Evolutionary conservation across 2,797 vertebrate species (phyloP), one percentile per base, ranked within the genome.

Genomic region (Sebastes kiyomatsui): DNA sequence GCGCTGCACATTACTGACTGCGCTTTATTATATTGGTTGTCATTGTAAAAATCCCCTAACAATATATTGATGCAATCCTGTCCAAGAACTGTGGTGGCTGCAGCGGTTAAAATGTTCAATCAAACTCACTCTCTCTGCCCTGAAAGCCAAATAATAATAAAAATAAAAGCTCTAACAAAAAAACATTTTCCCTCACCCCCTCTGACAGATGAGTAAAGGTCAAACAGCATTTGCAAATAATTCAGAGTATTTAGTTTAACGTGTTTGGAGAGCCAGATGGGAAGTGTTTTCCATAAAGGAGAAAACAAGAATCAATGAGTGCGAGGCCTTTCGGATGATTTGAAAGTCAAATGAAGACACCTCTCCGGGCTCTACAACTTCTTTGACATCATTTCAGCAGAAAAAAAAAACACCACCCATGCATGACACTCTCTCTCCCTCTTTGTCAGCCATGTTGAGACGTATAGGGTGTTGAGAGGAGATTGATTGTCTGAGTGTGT

Each of bases 401-500:
- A 58, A 84, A 42, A 42, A 38, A 38, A 42, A 79, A 66, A 42
- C 68, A n/a, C 25, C 69, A 5, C 33, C 61, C 46, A 23, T 66
- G 30, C 38, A n/a, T 60, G 75, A 65, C 83, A 64, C 78, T 33
- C 76, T 81, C 78, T 72, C 52, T 55, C 10, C n/a, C 30, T 79
- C 75, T 38, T 46, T 86, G 73, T 88, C 71, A 77, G 68, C 81
- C 72, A 75, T 1, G 42, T 54, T 27, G 67, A 74, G 49, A 62
- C 49, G 70, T 77, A 56, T n/a, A 27, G 25, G 52, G 7, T 65
- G 82, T 82, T 81, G 80, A 65, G 78, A 79, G 70, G 80, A 82
- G 90, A 93, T 92, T 89, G 90, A 93, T 94, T 82, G 82, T 77
- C 49, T 74, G 73, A 86, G 83, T 68, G 83, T 68, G 80, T 83